Conservation (phyloP, 2,797 vertebrate species). For the Liasis olivaceus region DNA sequence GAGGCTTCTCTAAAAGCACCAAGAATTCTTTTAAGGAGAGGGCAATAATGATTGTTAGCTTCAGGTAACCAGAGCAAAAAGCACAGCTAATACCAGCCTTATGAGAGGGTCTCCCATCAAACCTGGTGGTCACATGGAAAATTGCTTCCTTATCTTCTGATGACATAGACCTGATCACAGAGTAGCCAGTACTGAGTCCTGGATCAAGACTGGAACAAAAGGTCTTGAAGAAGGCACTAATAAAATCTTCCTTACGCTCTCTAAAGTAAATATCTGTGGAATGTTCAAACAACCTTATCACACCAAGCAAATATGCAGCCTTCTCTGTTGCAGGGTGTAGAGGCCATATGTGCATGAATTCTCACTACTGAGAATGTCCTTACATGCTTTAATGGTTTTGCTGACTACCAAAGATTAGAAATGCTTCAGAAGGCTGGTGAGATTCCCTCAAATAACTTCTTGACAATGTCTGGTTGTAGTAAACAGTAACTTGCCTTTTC, state of each 20-base stretch:
- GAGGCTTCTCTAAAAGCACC: background rate
- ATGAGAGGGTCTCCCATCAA: constrained; percentile 10
- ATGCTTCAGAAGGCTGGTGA: constrained; percentile 10
- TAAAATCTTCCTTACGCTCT: constrained; percentile 21
- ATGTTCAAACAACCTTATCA: background rate
- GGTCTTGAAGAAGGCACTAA: background rate
- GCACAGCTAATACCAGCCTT: background rate
- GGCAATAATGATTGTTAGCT: background rate
- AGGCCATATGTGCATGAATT: background rate
- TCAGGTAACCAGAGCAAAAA: constrained; percentile 16
- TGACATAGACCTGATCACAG: constrained; percentile 27
- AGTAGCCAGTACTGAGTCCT: constrained; percentile 17
- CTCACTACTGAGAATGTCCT: constrained; percentile 11
- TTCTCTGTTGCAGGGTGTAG: background rate
- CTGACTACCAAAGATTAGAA: background rate
- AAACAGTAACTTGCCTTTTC: background rate
- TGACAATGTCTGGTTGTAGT: background rate
- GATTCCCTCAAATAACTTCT: background rate
- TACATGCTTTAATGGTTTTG: constrained; percentile 28
- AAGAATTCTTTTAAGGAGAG: background rate
- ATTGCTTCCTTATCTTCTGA: constrained; percentile 23
- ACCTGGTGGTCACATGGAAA: constrained; percentile 8
- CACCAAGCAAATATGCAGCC: background rate
- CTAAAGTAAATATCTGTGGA: constrained; percentile 17
- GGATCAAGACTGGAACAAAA: background rate